phyloP scores from a whole-genome alignment of 2,888 invertebrate species.

The Thalpophila matura region DNA sequence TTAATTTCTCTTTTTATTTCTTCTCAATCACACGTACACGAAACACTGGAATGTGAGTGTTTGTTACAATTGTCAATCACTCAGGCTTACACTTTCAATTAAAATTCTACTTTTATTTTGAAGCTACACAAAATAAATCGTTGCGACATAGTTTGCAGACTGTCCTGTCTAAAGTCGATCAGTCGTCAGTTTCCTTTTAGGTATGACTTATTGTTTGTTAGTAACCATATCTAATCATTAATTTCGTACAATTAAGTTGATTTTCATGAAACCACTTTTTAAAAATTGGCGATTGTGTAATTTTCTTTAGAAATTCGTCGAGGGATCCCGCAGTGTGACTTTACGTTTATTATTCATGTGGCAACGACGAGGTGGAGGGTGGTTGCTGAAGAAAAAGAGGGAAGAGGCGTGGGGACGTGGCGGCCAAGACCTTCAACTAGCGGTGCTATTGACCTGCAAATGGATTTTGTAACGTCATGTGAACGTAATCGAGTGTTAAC shows the following conservation, averaged over 20 bases:
- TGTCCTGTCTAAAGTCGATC: no score
- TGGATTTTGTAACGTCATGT: slow-evolving; percentile 68
- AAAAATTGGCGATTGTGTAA: neutral
- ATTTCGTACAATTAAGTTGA: slow-evolving; percentile 2
- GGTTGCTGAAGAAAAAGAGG: slow-evolving; percentile 55
- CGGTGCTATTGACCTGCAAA: slow-evolving; percentile 82
- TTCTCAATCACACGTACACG: no score
- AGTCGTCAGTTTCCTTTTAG: no score
- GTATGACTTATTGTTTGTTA: no score
- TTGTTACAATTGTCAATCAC: no score
- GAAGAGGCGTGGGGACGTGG: slow-evolving; percentile 63
- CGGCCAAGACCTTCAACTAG: slow-evolving; percentile 82
- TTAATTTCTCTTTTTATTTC: no score
- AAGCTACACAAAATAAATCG: no score
- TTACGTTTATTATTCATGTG: slow-evolving; percentile 48
- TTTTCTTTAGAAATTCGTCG: slow-evolving; percentile 3
- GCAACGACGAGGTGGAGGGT: slow-evolving; percentile 55
- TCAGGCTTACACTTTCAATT: no score
- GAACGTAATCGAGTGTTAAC: slow-evolving; percentile 68
- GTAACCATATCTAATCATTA: no score
- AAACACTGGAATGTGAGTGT: no score
- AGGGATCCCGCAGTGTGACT: slow-evolving; percentile 6
- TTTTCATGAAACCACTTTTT: neutral
- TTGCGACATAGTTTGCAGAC: no score
- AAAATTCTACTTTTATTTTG: no score